A percentile compares a stretch with the other conserved stretches of the same genome.
Conservation (phyloP, 1,140 invertebrate genomes). For the Heliconius hermathena region DNA sequence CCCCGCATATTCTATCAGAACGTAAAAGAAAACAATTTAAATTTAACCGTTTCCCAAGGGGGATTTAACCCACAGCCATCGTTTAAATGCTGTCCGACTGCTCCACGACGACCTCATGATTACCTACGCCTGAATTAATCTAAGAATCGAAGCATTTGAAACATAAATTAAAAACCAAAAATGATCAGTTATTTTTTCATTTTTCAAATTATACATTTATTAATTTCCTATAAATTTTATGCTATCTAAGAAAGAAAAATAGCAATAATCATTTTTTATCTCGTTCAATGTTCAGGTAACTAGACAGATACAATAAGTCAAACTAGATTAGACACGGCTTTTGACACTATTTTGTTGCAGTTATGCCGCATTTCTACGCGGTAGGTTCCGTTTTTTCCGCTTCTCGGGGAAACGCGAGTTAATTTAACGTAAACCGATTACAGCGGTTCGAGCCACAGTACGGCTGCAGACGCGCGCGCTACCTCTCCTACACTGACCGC, state of each 20-base stretch:
- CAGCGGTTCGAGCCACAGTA: conserved; percentile 52
- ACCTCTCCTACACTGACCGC: conserved; percentile 26
- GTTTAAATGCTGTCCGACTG: too few species aligned
- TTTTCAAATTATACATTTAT: too few species aligned
- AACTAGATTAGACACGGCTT: conserved; percentile 47
- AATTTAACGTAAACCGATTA: conserved; percentile 70
- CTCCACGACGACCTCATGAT: too few species aligned
- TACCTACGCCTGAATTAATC: too few species aligned
- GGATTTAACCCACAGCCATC: too few species aligned
- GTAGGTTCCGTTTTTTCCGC: conserved; percentile 73
- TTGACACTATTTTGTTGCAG: conserved; percentile 66
- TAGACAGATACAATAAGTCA: neutral
- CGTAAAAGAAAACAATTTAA: too few species aligned
- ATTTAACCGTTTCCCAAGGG: too few species aligned
- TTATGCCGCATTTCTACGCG: conserved; percentile 65
- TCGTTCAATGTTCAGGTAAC: neutral
- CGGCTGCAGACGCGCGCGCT: conserved; percentile 50
- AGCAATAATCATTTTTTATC: neutral
- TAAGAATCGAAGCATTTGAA: too few species aligned
- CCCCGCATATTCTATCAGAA: too few species aligned
- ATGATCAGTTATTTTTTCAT: too few species aligned
- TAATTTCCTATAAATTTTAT: too few species aligned
- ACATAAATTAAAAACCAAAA: too few species aligned
- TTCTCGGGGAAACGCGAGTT: conserved; percentile 69
- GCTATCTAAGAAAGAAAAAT: neutral